Percentiles rank a stretch among this genome's conserved stretches.
phyloP scores from a whole-genome alignment of 1,140 invertebrate species.

The Sesamia nonagrioides region DNA sequence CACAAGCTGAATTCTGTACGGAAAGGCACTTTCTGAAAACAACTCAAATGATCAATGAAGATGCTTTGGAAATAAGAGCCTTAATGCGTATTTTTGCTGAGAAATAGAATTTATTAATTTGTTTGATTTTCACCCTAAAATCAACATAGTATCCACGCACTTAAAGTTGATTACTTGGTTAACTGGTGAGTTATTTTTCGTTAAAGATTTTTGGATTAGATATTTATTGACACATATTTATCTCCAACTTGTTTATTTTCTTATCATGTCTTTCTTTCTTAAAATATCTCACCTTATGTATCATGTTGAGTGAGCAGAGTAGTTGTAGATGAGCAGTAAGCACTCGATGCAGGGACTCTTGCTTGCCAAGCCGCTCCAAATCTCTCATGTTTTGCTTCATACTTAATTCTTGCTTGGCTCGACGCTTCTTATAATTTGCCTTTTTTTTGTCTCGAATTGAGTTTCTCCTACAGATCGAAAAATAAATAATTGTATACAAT shows the following conservation, averaged over 20 bases:
- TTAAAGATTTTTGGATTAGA: too few relatives aligned
- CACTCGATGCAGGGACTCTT: slow-evolving; percentile 70
- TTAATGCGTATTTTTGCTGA: too few relatives aligned
- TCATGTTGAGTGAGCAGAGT: slow-evolving; percentile 77
- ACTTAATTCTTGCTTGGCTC: slow-evolving; percentile 69
- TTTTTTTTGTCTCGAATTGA: slow-evolving; percentile 75
- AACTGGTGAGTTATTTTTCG: too few relatives aligned
- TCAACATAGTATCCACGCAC: too few relatives aligned
- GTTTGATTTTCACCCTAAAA: too few relatives aligned
- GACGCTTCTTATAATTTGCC: slow-evolving; percentile 71
- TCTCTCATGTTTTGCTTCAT: slow-evolving; percentile 77
- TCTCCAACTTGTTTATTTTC: not conserved
- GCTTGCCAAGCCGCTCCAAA: slow-evolving; percentile 69
- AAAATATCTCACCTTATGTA: slow-evolving; percentile 69
- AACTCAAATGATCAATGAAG: not conserved
- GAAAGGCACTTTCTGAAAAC: not conserved
- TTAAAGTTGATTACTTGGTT: too few relatives aligned
- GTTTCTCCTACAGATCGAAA: slow-evolving; percentile 63
- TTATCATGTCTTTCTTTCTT: not conserved
- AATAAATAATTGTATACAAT: not conserved
- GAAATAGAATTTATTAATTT: too few relatives aligned
- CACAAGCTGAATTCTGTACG: not conserved
- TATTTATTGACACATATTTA: too few relatives aligned
- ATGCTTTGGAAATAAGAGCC: too few relatives aligned
- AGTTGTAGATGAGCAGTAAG: slow-evolving; percentile 76